Evolutionary conservation across 2,888 invertebrate species (phyloP).

Genomic region (Pristionchus entomophagus): DNA sequence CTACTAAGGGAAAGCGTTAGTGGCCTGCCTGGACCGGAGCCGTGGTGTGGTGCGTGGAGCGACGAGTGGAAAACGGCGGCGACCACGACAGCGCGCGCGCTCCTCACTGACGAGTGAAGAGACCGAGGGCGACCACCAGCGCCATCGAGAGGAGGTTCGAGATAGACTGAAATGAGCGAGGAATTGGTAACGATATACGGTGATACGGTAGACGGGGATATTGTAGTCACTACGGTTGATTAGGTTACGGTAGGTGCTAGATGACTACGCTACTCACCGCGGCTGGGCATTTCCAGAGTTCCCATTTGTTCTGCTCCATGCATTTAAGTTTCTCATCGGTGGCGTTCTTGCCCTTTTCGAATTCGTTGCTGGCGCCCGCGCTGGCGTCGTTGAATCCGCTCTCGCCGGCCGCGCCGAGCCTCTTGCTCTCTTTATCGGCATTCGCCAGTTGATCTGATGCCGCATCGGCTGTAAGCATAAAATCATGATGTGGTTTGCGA

Average conservation of each 20-base stretch:
- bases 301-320: background rate
- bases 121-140: background rate
- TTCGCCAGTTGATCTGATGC: background rate
- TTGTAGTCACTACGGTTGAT: too few species aligned
- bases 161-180: background rate
- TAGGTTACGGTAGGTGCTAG: too few species aligned
- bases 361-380: background rate
- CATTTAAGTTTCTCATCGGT: background rate
- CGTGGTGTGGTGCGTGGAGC: conserved; percentile 2
- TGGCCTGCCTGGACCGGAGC: background rate
- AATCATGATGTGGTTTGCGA: background rate
- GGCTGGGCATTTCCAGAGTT: background rate
- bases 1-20: background rate
- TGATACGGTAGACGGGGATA: too few species aligned
- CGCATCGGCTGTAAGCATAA: background rate
- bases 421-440: background rate
- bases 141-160: background rate
- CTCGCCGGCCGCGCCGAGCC: background rate
- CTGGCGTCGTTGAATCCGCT: background rate
- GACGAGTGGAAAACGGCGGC: background rate
- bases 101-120: conserved; percentile 18
- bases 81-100: too few species aligned
- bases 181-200: too few species aligned
- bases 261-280: too few species aligned
- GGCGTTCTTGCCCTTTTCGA: background rate